Base-by-base conservation (phyloP, 2,888 invertebrate genomes). In the Furcula furcula region DNA sequence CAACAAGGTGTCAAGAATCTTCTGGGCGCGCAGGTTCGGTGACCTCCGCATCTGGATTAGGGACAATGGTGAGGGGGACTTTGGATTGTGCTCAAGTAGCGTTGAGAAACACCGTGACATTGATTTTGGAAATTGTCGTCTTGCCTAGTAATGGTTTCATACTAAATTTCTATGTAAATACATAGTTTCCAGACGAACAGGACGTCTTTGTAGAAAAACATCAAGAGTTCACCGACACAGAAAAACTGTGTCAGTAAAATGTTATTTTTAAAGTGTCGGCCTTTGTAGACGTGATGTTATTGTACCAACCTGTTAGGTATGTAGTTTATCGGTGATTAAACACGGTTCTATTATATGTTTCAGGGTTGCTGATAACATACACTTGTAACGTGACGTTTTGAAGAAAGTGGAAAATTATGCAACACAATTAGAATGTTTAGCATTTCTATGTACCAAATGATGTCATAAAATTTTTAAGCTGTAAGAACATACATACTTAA, bases 21-120 rank as follows among this genome's bases (percentile, higher is more conserved):
- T 56, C 55, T 55, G 51, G 54, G 53, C 51, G 55, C 63, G 49
- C 28, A 40, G 50, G 81, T 71, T 76, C 79, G 55, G 40, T 60
- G 75, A 73, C 67, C 78, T 56, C 52, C 49, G 27, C 75, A 72
- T 72, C 71, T 70, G 72, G 69, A 69, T 70, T 73, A 73, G 71
- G 70, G 73, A 75, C 80, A 74, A 70, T 53, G 48, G 50, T 27
- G 36, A 36, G 33, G 41, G 42, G 46, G 44, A 34, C 38, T 28
- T 38, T 38, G 37, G 38, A 46, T 45, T 53, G 40, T 45, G 36
- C 53, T 51, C 50, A 56, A 50, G 57, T 55, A 59, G 49, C 65
- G 62, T 50, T 42, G 50, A 57, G 55, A 65, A 65, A 49, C 38
- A 48, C 54, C 60, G 49, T 64, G 55, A 51, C 57, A 67, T 67